These are phyloP conservation scores for Prolemur simus DNA, from an alignment of 2,113 vertebrate genomes.

Conservation along the genomic window DNA sequence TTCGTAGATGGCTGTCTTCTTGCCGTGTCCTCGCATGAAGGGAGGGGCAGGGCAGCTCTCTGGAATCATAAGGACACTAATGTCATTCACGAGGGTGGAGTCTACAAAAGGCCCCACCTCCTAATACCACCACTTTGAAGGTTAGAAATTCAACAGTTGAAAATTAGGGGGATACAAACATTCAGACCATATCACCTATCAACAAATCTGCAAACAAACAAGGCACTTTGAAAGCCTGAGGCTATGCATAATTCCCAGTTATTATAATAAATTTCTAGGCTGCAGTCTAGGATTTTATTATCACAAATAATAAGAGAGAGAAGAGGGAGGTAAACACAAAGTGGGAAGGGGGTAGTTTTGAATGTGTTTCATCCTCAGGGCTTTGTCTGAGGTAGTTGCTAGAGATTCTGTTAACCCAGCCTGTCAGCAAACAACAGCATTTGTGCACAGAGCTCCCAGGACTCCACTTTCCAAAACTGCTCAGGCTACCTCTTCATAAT, in stretches of 20 bases:
- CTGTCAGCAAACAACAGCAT: conserved; percentile 60
- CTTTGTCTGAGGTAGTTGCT: background rate
- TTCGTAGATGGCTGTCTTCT: background rate
- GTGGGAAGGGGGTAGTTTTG: background rate
- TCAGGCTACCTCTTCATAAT: conserved; percentile 44
- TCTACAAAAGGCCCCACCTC: background rate
- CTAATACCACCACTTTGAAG: background rate
- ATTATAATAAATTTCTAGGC: background rate
- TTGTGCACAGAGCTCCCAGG: conserved; percentile 31
- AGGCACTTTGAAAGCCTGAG: background rate
- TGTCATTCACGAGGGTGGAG: background rate
- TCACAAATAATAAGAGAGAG: background rate
- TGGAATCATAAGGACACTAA: background rate
- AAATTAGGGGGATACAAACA: background rate
- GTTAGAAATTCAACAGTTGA: background rate
- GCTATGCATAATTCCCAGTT: background rate
- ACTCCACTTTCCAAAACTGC: conserved; percentile 30
- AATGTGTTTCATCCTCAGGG: background rate
- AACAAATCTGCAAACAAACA: background rate
- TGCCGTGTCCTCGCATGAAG: background rate
- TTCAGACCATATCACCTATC: background rate
- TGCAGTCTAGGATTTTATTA: background rate
- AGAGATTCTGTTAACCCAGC: conserved; percentile 41
- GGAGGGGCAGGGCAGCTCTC: background rate
- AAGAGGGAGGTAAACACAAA: background rate